These are phyloP conservation scores for Cephalophus harveyi DNA, from an alignment of 2,113 vertebrate genomes.

Conservation along the genomic window DNA sequence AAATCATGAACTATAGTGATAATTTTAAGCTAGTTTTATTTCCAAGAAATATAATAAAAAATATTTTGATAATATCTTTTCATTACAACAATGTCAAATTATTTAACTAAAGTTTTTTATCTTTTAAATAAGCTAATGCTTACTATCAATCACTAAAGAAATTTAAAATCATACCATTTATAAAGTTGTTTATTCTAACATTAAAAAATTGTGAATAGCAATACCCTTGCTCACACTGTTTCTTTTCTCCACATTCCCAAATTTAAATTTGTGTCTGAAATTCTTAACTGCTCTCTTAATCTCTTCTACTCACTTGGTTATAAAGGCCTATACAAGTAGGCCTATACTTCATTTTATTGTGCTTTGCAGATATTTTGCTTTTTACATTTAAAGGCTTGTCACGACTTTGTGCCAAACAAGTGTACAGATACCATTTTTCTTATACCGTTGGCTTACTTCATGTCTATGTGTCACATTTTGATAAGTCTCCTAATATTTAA, in stretches of 20 bases:
- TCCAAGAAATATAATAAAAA: not conserved
- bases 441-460: not conserved
- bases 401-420: not conserved
- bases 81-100: not conserved
- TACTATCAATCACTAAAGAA: not conserved
- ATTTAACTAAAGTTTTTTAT: not conserved
- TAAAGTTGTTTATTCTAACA: not conserved
- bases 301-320: not conserved
- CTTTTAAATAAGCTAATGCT: not conserved
- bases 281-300: not conserved
- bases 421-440: not conserved
- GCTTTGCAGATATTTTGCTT: not conserved
- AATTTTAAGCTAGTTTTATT: slow-evolving; percentile 9
- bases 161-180: not conserved
- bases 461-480: not conserved
- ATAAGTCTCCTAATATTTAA: not conserved
- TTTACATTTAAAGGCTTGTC: not conserved
- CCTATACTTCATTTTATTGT: not conserved
- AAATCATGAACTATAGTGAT: not conserved
- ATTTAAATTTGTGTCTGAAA: not conserved
- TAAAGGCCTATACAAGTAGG: not conserved
- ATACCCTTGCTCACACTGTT: not conserved
- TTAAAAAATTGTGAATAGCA: not conserved
- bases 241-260: not conserved
- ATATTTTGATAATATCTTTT: not conserved